Evolutionary conservation across 2,113 vertebrate species (phyloP).

Genomic region (Microcebus ravelobensis): DNA sequence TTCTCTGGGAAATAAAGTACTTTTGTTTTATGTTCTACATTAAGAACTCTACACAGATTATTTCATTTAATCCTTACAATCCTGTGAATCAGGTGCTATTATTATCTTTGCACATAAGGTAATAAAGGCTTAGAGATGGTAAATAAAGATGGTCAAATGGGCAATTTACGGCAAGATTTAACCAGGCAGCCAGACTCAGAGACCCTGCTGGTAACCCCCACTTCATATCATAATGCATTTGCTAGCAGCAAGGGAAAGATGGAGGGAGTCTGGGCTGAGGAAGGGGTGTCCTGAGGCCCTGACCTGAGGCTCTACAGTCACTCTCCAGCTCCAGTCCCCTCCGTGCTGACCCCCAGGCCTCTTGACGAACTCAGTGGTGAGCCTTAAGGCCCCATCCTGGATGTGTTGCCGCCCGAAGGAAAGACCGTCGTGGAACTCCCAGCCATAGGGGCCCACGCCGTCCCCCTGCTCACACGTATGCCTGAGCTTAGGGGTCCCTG

Average conservation of each 20-base stretch:
- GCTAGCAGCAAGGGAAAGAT: neutral
- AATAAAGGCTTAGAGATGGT: neutral
- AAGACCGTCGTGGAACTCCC: constrained; percentile 94
- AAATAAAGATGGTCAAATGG: neutral
- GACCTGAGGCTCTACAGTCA: constrained; percentile 91
- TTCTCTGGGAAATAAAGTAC: neutral
- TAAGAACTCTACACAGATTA: neutral
- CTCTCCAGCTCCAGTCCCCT: constrained; percentile 97
- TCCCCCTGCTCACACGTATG: constrained; percentile 95
- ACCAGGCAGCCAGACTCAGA: neutral
- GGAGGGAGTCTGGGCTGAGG: neutral
- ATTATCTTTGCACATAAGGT: constrained; percentile 30
- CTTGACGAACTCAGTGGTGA: constrained; percentile 95
- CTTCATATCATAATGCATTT: neutral
- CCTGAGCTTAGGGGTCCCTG: constrained; percentile 85
- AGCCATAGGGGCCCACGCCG: constrained; percentile 90
- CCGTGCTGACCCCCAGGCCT: constrained; percentile 92
- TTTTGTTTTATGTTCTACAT: neutral
- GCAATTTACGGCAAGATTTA: neutral
- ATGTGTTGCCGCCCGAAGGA: constrained; percentile 94
- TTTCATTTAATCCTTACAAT: constrained; percentile 38
- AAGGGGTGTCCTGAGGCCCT: constrained; percentile 23
- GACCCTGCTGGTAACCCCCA: neutral
- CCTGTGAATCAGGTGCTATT: neutral
- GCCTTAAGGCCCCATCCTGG: constrained; percentile 86